Conservation (phyloP, 2,113 vertebrate genomes). For the Formicarius rufipectus region DNA sequence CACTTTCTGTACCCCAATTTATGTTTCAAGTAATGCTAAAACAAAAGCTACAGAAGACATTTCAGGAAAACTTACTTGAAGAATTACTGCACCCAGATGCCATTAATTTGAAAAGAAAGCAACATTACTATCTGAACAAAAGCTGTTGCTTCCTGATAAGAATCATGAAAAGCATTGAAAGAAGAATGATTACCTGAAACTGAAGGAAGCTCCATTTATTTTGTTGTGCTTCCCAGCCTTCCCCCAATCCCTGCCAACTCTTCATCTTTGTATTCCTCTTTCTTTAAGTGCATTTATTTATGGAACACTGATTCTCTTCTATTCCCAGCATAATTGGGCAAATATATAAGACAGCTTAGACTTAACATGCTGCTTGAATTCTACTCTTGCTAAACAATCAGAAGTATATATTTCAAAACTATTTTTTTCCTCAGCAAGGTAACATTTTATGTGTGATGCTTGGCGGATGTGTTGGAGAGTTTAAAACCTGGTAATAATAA, state of each 20-base stretch:
- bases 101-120: background rate
- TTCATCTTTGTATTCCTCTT: background rate
- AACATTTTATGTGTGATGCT: background rate
- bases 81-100: background rate
- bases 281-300: constrained; percentile 12
- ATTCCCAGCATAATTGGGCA: background rate
- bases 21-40: background rate
- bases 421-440: background rate
- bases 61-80: background rate
- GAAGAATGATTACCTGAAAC: constrained; percentile 7
- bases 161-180: background rate
- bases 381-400: background rate
- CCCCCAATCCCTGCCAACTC: fast-evolving
- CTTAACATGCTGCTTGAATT: constrained; percentile 1
- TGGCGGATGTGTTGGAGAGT: background rate
- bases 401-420: background rate
- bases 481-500: too few relatives aligned
- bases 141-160: background rate
- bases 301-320: background rate
- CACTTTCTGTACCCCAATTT: background rate
- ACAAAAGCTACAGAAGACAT: background rate
- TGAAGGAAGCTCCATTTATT: background rate
- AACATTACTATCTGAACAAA: background rate
- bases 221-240: background rate
- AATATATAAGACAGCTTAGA: background rate